Base-by-base conservation (phyloP, 1,140 invertebrate genomes). In the Halictus rubicundus region DNA sequence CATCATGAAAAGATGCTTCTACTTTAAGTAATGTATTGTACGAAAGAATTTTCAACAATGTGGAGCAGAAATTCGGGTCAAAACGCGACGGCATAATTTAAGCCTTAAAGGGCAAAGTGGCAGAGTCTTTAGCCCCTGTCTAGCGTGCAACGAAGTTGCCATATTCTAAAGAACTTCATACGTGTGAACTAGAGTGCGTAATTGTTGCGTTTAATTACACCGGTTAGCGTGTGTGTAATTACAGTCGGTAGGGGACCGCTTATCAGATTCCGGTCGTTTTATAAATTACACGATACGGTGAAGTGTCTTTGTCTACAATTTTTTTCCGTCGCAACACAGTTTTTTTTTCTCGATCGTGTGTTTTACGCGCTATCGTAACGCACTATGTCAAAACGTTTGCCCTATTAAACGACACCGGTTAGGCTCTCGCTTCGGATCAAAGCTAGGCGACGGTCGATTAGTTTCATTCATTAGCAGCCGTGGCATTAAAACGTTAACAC, bases 401-500 rank as follows among this genome's bases (percentile, higher is more conserved):
- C 10, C n/a, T 14, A 2, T 54, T 49, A 37, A 37, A 39, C 49
- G 27, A 37, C 7, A 12, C 39, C 10, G 10, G 64, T 66, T 46
- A 16, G 39, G 39, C 39, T n/a, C 23, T 1, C 16, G 1, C 32
- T 32, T 32, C 32, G 32, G n/a, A 39, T 46, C 39, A 39, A 37
- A 37, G 32, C 32, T 32, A 16, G 32, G 14, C 25, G n/a, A 25
- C 14, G 52, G 49, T 27, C 68, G 27, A 59, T n/a, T 70, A 23
- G n/a, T 70, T 70, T 59, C 68, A 59, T 39, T 70, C 54, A n/a
- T 70, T 21, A 70, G 19, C 52, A 27, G n/a, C 19, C 32, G 23
- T 1, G n/a, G n/a, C 64, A 66, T 66, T 66, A 66, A 66, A 66
- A 66, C 64, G 64, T 39, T 66, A 66, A 46, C n/a, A 60, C 10